phyloP scores from a whole-genome alignment of 2,888 invertebrate species.

The Ennomos fuscantarius region DNA sequence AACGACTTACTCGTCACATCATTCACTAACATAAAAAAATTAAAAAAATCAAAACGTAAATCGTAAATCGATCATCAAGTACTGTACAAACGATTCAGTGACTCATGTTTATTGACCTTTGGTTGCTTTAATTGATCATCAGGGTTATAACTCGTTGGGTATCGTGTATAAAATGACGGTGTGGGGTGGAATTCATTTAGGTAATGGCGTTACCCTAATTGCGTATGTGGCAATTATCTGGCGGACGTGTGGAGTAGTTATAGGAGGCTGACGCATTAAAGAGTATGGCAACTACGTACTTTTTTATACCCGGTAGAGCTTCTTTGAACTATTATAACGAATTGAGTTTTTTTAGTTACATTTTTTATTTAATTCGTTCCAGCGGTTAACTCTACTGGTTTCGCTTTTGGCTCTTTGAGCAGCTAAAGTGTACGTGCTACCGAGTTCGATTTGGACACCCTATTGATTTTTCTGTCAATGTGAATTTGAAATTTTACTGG shows the following conservation, averaged over 20 bases:
- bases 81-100: conserved; percentile 57
- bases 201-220: conserved; percentile 69
- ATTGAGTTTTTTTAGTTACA: too few relatives aligned
- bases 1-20: too few relatives aligned
- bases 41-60: conserved; percentile 50
- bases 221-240: conserved; percentile 68
- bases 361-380: too few relatives aligned
- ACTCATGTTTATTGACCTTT: conserved; percentile 67
- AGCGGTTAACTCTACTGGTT: too few relatives aligned
- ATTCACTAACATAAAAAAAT: too few relatives aligned
- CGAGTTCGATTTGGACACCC: too few relatives aligned
- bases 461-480: too few relatives aligned
- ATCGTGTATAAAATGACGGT: conserved; percentile 39
- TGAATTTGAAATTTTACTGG: too few relatives aligned
- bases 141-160: conserved; percentile 50
- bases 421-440: too few relatives aligned
- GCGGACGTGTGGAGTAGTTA: conserved; percentile 63
- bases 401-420: too few relatives aligned
- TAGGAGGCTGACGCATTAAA: conserved; percentile 49
- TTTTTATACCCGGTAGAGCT: too few relatives aligned
- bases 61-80: conserved; percentile 55
- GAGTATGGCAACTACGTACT: conserved; percentile 9
- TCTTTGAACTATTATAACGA: too few relatives aligned
- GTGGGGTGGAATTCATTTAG: conserved; percentile 55
- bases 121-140: conserved; percentile 71